These are phyloP conservation scores for Augochlora pura DNA, from an alignment of 1,140 invertebrate genomes.

Conservation along the genomic window DNA sequence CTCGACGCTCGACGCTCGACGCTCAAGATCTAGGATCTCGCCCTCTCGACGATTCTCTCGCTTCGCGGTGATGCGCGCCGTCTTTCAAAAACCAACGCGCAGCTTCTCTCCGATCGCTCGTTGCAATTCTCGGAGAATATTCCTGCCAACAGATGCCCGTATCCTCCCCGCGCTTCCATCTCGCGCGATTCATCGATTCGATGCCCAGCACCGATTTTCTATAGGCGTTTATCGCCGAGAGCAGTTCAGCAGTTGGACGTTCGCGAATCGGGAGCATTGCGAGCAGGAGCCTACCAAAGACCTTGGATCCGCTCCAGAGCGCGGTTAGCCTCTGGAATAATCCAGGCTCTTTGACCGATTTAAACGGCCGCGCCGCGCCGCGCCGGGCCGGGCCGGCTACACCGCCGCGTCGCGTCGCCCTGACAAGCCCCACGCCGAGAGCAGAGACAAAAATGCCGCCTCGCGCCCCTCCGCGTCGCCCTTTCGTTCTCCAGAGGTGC, in stretches of 20 bases:
- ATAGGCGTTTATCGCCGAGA: too few relatives aligned
- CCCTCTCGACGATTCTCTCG: neutral
- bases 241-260: too few relatives aligned
- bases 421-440: constrained; percentile 24
- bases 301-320: constrained; percentile 50
- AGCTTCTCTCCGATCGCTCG: too few relatives aligned
- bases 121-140: too few relatives aligned
- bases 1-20: too few relatives aligned
- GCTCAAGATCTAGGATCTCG: neutral
- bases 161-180: too few relatives aligned
- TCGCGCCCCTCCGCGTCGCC: constrained; percentile 34
- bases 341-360: constrained; percentile 23
- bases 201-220: too few relatives aligned
- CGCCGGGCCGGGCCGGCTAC: too few relatives aligned
- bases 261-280: too few relatives aligned
- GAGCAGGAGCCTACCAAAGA: neutral
- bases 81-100: too few relatives aligned
- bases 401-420: neutral
- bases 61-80: neutral
- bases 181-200: too few relatives aligned
- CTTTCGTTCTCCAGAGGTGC: constrained; percentile 51
- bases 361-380: constrained; percentile 1
- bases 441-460: constrained; percentile 32
- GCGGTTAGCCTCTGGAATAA: constrained; percentile 5
- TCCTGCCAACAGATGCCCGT: too few relatives aligned